phyloP scores from a whole-genome alignment of 2,888 invertebrate species.

The Chamaedrilus cognettii region DNA sequence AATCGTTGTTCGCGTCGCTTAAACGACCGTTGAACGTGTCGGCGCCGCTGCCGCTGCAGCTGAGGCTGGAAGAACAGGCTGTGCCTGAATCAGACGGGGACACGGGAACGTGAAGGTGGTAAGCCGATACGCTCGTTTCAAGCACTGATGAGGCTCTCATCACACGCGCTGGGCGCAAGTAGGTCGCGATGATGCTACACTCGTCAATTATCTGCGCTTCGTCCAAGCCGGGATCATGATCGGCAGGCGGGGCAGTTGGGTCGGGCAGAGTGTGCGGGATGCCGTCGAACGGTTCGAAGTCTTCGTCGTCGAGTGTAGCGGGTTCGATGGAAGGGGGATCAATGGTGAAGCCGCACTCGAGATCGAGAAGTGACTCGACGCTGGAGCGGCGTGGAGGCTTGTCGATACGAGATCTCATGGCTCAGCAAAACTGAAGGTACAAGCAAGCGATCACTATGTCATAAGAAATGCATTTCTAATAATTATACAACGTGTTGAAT shows the following conservation, averaged over 20 bases:
- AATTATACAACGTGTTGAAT: no score
- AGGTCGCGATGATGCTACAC: neutral
- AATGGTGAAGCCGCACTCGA: constrained; percentile 7
- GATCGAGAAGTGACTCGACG: constrained; percentile 3
- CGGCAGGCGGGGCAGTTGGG: neutral
- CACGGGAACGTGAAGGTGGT: neutral
- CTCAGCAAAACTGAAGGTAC: no score
- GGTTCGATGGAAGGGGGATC: constrained; percentile 3
- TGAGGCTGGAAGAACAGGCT: neutral
- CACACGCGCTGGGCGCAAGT: neutral
- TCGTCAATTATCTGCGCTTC: neutral
- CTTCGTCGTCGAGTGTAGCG: constrained; percentile 1
- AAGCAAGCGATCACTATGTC: no score
- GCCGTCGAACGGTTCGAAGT: neutral
- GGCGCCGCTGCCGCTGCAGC: neutral
- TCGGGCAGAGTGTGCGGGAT: neutral
- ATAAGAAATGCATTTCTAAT: no score
- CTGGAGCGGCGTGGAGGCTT: constrained; percentile 2
- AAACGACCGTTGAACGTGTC: neutral
- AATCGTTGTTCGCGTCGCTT: neutral
- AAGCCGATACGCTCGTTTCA: neutral
- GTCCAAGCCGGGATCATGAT: neutral
- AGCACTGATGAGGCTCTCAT: neutral
- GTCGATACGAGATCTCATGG: no score
- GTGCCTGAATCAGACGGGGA: constrained; percentile 19